Evolutionary conservation across 2,113 vertebrate species (phyloP).

Genomic region (Vanacampus margaritifer): DNA sequence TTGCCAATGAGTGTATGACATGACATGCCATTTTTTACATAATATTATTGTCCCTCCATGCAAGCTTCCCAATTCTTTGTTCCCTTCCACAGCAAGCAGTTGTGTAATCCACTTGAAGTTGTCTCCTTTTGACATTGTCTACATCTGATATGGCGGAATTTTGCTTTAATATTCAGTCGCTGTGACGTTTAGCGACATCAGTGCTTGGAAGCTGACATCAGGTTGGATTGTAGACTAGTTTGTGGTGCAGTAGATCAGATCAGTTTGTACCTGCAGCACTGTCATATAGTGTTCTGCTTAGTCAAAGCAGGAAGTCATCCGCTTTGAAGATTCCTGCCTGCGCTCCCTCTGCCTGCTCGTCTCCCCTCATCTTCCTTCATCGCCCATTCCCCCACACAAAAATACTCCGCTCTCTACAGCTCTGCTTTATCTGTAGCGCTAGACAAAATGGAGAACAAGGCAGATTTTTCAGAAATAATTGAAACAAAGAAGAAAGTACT

Average conservation of each 20-base stretch:
- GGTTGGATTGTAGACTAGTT: slow-evolving; percentile 30
- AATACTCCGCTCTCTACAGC: slow-evolving; percentile 11
- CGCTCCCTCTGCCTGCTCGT: slow-evolving; percentile 31
- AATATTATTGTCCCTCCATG: slow-evolving; percentile 1
- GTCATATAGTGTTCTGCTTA: slow-evolving; percentile 45
- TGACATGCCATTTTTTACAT: slow-evolving; percentile 11
- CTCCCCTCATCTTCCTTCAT: slow-evolving; percentile 8
- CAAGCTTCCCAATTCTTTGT: background rate
- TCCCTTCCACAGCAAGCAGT: slow-evolving; percentile 10
- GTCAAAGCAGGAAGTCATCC: slow-evolving; percentile 38
- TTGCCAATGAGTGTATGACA: slow-evolving; percentile 20
- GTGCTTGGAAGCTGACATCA: slow-evolving; percentile 20
- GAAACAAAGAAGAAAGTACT: slow-evolving; percentile 35
- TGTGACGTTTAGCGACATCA: slow-evolving; percentile 20
- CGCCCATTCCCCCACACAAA: slow-evolving; percentile 2
- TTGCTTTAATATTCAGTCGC: slow-evolving; percentile 17
- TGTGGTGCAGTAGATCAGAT: slow-evolving; percentile 16
- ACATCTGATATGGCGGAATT: slow-evolving; percentile 29
- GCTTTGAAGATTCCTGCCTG: slow-evolving; percentile 14
- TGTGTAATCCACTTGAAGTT: slow-evolving; percentile 6
- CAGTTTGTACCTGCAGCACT: slow-evolving; percentile 36
- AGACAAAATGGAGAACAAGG: slow-evolving; percentile 27
- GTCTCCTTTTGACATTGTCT: slow-evolving; percentile 29
- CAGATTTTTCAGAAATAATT: slow-evolving; percentile 47
- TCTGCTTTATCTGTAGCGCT: slow-evolving; percentile 15